Conservation (phyloP, 2,888 invertebrate species). For the Elegia similella region DNA sequence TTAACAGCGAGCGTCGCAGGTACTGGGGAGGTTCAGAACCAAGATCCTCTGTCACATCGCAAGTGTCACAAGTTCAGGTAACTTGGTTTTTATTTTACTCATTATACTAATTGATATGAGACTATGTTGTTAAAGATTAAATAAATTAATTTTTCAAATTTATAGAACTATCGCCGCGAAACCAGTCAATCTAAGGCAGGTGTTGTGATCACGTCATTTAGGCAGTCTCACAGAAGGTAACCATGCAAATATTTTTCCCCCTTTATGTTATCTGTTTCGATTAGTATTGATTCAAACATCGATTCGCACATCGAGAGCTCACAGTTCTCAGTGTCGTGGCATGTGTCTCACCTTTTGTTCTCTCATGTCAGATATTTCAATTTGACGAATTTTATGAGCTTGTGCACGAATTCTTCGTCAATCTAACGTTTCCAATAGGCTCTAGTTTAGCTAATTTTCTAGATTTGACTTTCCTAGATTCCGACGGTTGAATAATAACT, state of each 20-base stretch:
- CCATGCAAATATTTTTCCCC: conserved; percentile 2
- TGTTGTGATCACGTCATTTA: conserved; percentile 94
- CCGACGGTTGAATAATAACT: conserved; percentile 25
- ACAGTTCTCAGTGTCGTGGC: conserved; percentile 64
- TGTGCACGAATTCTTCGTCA: conserved; percentile 18
- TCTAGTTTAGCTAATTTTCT: conserved; percentile 14
- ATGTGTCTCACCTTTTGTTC: conserved; percentile 42
- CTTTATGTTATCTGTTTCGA: conserved; percentile 24
- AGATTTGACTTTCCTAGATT: conserved; percentile 7
- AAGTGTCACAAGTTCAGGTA: conserved; percentile 69
- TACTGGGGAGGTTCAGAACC: conserved; percentile 72
- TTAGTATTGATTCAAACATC: conserved; percentile 32
- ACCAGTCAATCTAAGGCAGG: conserved; percentile 86
- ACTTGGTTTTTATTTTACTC: conserved; percentile 5
- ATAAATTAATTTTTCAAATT: conserved; percentile 11
- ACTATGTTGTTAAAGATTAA: neutral
- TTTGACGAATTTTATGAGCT: conserved; percentile 4
- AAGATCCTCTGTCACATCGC: conserved; percentile 70
- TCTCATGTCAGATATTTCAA: conserved; percentile 13
- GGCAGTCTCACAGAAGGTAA: conserved; percentile 93
- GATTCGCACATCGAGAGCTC: conserved; percentile 48
- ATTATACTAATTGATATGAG: too few relatives aligned
- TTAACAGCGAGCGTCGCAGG: conserved; percentile 71
- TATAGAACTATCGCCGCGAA: conserved; percentile 74
- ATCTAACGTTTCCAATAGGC: conserved; percentile 7